Base-by-base conservation (phyloP, 2,797 vertebrate species). In the Cirrhinus molitorella region DNA sequence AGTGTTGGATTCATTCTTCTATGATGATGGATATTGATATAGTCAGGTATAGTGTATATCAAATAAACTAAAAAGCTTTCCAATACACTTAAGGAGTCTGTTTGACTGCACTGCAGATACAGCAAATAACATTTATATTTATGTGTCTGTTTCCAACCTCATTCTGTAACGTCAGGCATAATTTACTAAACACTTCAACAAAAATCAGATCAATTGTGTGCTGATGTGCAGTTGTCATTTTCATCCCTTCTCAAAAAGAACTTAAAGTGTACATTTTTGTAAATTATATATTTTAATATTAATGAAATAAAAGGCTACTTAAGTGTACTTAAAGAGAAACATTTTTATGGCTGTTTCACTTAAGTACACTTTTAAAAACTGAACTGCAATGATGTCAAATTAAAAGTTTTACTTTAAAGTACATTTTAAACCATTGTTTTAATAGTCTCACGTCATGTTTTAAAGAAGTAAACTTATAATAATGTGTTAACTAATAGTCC, bases 61-160 rank as follows among this genome's bases (percentile, higher is more conserved):
- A 70, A 57, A 70, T 37, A 34, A 70, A 68, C 17, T 28, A 70
- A 71, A 80, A 71, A 73, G 53, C 37, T 71, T 59, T 71, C 67
- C 67, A 59, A n/a, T 77, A 37, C 65, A 40, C 45, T 16, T 55
- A 75, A 75, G 75, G 61, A 74, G 34, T 59, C 25, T 47, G 19
- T 16, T 28, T 17, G 51, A 80, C 53, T 72, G 79, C 49, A 81
- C 25, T 47, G 79, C 53, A 49, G 67, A 21, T 59, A 59, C 51
- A 57, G 37, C 1, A 70, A 47, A 43, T 72, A 10, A 4, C 7
- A 34, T 80, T 57, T 45, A 59, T 51, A 79, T 70, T 7, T 19
- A 70, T 57, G 14, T 53, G 31, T 17, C 47, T n/a, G 34, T 21
- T 40, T 53, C 17, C 25, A 45, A 28, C 43, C 16, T 34, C 14